phyloP scores from a whole-genome alignment of 2,113 vertebrate species.

The Otocyon megalotis region DNA sequence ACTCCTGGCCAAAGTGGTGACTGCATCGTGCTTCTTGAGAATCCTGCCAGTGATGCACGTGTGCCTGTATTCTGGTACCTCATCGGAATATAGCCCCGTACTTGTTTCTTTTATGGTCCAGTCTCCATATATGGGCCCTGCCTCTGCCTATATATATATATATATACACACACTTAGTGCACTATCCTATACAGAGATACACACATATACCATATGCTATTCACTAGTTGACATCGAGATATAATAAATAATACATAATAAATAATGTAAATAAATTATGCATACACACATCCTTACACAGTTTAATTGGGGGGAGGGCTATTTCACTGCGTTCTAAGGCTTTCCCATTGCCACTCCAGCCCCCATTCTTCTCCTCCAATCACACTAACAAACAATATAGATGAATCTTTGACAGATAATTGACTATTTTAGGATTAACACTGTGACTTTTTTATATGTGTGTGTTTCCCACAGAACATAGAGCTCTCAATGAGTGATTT shows the following conservation, averaged over 20 bases:
- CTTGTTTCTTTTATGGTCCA: background rate
- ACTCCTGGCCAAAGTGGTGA: background rate
- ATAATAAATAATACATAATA: background rate
- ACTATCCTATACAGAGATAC: background rate
- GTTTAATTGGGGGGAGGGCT: background rate
- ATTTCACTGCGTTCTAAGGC: background rate
- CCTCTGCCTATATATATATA: background rate
- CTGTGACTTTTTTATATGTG: background rate
- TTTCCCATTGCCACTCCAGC: background rate
- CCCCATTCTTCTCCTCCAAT: background rate
- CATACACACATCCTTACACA: background rate
- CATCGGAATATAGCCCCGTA: background rate
- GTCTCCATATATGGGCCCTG: background rate
- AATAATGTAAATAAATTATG: background rate
- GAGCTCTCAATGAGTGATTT: background rate
- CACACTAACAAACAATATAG: background rate
- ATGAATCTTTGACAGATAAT: background rate
- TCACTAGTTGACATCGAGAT: background rate
- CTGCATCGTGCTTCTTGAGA: background rate
- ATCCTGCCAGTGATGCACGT: background rate
- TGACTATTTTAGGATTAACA: constrained; percentile 3
- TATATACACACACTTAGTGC: background rate
- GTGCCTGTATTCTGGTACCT: background rate
- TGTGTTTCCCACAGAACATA: background rate
- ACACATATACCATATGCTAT: background rate